phyloP scores from a whole-genome alignment of 1,140 invertebrate species.

The Metopolophium dirhodum region DNA sequence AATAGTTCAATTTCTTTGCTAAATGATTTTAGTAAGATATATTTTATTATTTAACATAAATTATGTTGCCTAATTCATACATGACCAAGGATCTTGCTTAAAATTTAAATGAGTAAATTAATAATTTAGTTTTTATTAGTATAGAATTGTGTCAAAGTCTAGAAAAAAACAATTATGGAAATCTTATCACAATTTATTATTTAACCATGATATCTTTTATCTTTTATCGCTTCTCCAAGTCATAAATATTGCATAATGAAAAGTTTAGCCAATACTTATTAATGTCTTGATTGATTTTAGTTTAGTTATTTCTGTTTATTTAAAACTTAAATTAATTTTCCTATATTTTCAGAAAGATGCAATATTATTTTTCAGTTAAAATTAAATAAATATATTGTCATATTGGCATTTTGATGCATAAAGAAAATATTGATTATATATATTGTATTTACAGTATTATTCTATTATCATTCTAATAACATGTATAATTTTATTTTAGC shows the following conservation, averaged over 20 bases:
- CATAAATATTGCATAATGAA: neutral
- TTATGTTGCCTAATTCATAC: no score
- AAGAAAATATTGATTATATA: no score
- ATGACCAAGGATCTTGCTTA: neutral
- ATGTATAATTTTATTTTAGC: constrained; percentile 8
- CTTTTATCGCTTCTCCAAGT: neutral
- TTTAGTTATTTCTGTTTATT: neutral
- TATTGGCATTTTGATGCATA: neutral
- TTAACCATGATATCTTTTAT: neutral
- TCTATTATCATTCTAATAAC: neutral
- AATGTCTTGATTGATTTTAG: neutral
- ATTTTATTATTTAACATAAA: no score
- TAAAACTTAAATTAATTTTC: no score
- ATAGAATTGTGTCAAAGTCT: neutral
- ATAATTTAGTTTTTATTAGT: neutral
- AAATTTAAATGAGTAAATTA: no score
- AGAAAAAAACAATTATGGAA: neutral
- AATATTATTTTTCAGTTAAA: neutral
- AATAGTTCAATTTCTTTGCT: no score
- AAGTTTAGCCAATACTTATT: neutral
- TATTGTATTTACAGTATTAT: neutral
- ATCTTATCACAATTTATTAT: neutral
- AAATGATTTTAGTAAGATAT: no score
- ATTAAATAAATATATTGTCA: neutral
- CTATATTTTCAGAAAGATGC: no score